Evolutionary conservation across 2,113 vertebrate genomes (phyloP).

Genomic region (Neodontobutis hainanensis): DNA sequence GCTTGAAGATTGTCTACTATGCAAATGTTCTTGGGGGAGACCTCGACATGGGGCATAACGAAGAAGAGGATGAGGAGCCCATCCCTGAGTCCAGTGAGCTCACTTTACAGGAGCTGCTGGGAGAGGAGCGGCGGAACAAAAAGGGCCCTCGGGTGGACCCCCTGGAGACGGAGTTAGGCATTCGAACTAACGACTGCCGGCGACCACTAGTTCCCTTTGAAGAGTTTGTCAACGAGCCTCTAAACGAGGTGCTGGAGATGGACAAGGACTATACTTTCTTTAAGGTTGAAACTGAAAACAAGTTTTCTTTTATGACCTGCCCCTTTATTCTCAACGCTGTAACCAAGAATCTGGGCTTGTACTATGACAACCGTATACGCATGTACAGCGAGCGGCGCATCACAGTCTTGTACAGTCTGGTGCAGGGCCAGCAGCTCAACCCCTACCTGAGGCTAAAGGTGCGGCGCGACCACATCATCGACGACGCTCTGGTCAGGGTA

Average conservation of each 20-base stretch:
- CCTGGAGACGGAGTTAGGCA: conserved; percentile 93
- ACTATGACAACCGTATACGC: conserved; percentile 98
- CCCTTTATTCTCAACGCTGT: conserved; percentile 98
- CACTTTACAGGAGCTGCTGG: conserved; percentile 94
- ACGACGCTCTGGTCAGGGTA: conserved; percentile 97
- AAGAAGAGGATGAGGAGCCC: conserved; percentile 97
- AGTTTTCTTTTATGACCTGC: conserved; percentile 99
- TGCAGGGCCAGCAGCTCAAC: conserved; percentile 97
- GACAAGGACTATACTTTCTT: conserved; percentile 99
- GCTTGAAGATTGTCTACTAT: conserved; percentile 99
- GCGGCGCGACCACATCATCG: conserved; percentile 96
- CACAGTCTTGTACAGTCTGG: conserved; percentile 97
- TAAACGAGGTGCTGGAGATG: conserved; percentile 99
- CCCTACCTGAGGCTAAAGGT: conserved; percentile 96
- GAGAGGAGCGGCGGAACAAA: conserved; percentile 94
- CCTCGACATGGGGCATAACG: conserved; percentile 90
- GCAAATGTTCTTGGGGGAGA: conserved; percentile 96
- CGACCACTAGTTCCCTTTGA: conserved; percentile 93
- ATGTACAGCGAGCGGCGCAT: conserved; percentile 99
- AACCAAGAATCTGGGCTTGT: conserved; percentile 98
- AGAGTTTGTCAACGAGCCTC: conserved; percentile 97
- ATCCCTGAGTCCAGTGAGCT: conserved; percentile 95
- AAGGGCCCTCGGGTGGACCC: conserved; percentile 96
- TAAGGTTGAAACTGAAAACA: conserved; percentile 98
- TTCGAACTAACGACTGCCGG: conserved; percentile 94